Percentiles rank a stretch among this genome's conserved stretches.
Conservation (phyloP, 1,140 invertebrate species). For the Mycetomoellerius zeteki region DNA sequence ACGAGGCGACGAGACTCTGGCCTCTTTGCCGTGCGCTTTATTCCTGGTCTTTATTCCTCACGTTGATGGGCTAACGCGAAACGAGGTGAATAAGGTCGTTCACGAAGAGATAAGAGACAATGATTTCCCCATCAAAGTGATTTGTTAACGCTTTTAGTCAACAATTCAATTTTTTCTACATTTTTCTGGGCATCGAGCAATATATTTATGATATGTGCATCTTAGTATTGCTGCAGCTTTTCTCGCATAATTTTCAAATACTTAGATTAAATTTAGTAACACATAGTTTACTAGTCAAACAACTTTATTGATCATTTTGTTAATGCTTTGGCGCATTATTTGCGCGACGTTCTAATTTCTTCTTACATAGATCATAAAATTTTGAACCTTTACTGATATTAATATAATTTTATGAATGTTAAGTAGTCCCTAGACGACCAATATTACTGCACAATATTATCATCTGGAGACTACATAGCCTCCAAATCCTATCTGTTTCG, state of each 20-base stretch:
- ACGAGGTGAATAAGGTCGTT: slow-evolving; percentile 45
- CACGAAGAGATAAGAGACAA: slow-evolving; percentile 49
- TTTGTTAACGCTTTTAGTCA: slow-evolving; percentile 35
- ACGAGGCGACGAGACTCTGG: slow-evolving; percentile 11
- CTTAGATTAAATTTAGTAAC: not conserved
- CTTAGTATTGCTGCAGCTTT: not conserved
- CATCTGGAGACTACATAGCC: too few species aligned
- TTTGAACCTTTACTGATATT: not conserved
- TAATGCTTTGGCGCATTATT: not conserved
- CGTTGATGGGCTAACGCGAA: slow-evolving; percentile 30
- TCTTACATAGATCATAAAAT: not conserved
- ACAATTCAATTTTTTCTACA: slow-evolving; percentile 21
- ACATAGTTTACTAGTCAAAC: not conserved
- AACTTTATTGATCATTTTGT: not conserved
- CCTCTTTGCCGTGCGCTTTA: slow-evolving; percentile 36
- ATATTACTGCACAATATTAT: too few species aligned
- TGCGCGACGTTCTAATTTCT: not conserved
- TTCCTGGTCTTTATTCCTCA: slow-evolving; percentile 38
- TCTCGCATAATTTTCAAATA: not conserved
- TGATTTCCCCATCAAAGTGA: slow-evolving; percentile 36
- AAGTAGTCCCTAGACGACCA: too few species aligned
- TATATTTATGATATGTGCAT: not conserved
- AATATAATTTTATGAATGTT: not conserved
- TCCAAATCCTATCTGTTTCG: too few species aligned
- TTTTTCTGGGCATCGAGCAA: not conserved